phyloP scores from a whole-genome alignment of 92 coral and sea anemone genomes.

The Scolanthus callimorphus region DNA sequence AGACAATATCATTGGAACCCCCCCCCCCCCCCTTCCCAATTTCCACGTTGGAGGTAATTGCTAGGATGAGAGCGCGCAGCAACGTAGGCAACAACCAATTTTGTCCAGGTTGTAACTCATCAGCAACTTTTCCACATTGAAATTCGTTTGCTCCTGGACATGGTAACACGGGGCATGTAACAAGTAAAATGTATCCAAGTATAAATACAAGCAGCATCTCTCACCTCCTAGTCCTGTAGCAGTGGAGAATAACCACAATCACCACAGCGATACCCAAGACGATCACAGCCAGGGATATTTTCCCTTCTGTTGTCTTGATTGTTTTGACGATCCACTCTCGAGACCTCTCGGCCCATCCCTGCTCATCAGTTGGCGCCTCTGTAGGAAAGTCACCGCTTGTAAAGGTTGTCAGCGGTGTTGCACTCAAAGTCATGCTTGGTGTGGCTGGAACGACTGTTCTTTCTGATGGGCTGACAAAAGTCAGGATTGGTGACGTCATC shows the following conservation, averaged over 20 bases:
- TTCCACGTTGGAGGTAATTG: too few species aligned
- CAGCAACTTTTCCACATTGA: too few species aligned
- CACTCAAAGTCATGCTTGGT: slow-evolving; percentile 6
- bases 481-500: slow-evolving; percentile 9
- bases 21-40: too few species aligned
- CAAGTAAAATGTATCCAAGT: too few species aligned
- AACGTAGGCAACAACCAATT: too few species aligned
- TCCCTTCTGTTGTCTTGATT: slow-evolving; percentile 19
- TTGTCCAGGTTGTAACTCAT: too few species aligned
- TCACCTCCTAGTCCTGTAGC: slow-evolving; percentile 14
- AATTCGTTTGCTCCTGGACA: too few species aligned
- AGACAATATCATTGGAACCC: too few species aligned
- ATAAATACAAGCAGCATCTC: too few species aligned
- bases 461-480: slow-evolving; percentile 37
- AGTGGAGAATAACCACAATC: slow-evolving; percentile 5
- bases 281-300: slow-evolving; percentile 5
- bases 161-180: too few species aligned
- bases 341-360: slow-evolving; percentile 13
- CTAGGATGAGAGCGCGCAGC: too few species aligned
- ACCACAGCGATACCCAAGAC: slow-evolving; percentile 10
- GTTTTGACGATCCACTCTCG: slow-evolving; percentile 15
- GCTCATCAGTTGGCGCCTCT: not conserved
- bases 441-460: slow-evolving; percentile 17
- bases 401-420: slow-evolving; percentile 5
- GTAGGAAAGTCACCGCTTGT: not conserved